Evolutionary conservation across 2,797 vertebrate species (phyloP).

Genomic region (Galago senegalensis): DNA sequence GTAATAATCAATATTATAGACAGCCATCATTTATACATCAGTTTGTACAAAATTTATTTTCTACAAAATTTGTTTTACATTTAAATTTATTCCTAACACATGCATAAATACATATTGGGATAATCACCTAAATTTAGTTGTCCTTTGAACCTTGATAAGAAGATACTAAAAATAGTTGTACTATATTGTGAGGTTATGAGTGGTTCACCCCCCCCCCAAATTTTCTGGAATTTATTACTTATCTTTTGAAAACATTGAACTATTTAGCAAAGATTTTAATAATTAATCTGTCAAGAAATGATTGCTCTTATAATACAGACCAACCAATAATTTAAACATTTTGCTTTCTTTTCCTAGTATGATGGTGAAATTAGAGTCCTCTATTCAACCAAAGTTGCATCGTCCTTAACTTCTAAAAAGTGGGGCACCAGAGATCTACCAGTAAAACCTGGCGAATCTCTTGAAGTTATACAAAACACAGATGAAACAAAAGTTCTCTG

Average conservation of each 20-base stretch:
- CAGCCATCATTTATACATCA: slow-evolving; percentile 7
- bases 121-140: slow-evolving; percentile 42
- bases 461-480: slow-evolving; percentile 94
- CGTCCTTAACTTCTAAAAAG: slow-evolving; percentile 90
- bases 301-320: neutral
- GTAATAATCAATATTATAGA: neutral
- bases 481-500: slow-evolving; percentile 94
- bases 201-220: neutral
- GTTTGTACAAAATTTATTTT: slow-evolving; percentile 64
- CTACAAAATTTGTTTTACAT: slow-evolving; percentile 49
- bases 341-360: slow-evolving; percentile 90
- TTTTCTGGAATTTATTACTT: slow-evolving; percentile 35
- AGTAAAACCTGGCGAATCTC: slow-evolving; percentile 93
- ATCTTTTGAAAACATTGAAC: slow-evolving; percentile 13
- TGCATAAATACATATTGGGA: neutral
- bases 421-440: slow-evolving; percentile 93
- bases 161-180: slow-evolving; percentile 12
- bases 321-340: slow-evolving; percentile 15
- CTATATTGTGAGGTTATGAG: neutral
- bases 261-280: slow-evolving; percentile 24
- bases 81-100: slow-evolving; percentile 44
- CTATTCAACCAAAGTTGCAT: slow-evolving; percentile 90
- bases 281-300: slow-evolving; percentile 8
- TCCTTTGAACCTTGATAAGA: slow-evolving; percentile 23
- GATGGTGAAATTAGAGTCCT: slow-evolving; percentile 95